Conservation (phyloP, 2,888 invertebrate species). For the Agonopterix arenella region DNA sequence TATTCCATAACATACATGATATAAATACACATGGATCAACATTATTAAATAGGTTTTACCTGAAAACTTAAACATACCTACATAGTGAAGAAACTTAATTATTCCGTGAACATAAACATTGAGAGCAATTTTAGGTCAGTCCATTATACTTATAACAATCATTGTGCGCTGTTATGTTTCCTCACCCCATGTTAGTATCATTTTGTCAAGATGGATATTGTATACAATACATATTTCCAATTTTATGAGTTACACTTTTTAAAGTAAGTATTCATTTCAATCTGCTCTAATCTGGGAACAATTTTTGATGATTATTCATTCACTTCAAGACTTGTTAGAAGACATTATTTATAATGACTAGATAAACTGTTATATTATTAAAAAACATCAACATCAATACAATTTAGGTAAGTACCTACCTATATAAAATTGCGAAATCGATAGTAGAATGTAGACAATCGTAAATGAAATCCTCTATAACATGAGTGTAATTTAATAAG, state of each 20-base stretch:
- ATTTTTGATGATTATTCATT: not conserved
- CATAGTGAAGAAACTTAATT: no score
- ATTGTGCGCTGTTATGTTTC: not conserved
- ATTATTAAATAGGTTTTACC: conserved; percentile 21
- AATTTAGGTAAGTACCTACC: not conserved
- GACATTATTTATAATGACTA: conserved; percentile 22
- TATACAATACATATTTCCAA: no score
- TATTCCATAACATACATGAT: conserved; percentile 16
- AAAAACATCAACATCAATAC: conserved; percentile 23
- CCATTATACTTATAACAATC: not conserved
- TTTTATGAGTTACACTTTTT: no score
- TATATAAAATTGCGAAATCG: not conserved
- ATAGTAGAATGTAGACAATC: no score
- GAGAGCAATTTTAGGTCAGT: not conserved
- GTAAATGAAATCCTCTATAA: no score
- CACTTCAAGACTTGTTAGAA: not conserved
- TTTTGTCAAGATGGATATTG: no score
- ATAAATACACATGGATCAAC: conserved; percentile 40
- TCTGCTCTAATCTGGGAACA: no score
- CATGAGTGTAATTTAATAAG: no score
- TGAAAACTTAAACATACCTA: not conserved
- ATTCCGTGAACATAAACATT: not conserved
- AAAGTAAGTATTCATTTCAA: no score
- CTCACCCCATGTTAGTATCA: not conserved
- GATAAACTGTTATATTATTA: conserved; percentile 20